Base-by-base conservation (phyloP, 1,140 invertebrate species). In the Acromyrmex charruanus region DNA sequence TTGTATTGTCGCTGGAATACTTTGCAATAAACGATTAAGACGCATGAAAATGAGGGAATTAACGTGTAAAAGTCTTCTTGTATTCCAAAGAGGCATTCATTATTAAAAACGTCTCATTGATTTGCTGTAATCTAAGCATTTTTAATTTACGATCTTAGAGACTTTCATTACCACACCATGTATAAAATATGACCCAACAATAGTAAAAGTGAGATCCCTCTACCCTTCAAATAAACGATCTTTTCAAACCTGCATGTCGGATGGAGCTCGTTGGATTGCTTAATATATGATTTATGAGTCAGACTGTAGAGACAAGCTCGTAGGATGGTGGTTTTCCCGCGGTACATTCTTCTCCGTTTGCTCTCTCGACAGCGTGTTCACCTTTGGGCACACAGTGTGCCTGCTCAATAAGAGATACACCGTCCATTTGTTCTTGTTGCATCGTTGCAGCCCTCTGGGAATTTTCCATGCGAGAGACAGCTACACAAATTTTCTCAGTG, bases 251-350 rank as follows among this genome's bases (percentile, higher is more conserved):
- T 49, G 18, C 53, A 49, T 18, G 68, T 18, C 21, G 14, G 21
- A 55, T 14, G 2, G 31, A 55, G 31, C 31, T 18, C 39, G 65
- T 69, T 51, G 35, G 31, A 10, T 55, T 61, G 69, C 28, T 61
- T 84, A 61, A 84, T 75, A 75, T 74, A 53, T 84, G 69, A 84
- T 84, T 75, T 84, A 75, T 28, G 49, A 72, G 21, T 35, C 10
- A 7, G 21, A 18, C 66, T 28, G 49, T 18, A 21, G 77, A 2
- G 2, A 39, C 49, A 69, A 31, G 51, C 16, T 7, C 28, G 49
- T 31, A 25, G 14, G 44, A n/a, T 9, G 55, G 31, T 28, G 65
- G 21, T 72, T 82, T 59, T 49, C n/a, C 55, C 55, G 39, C 53
- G 16, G 21, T 4, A 18, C 55, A 74, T 74, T 82, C 68, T 58